Conservation (phyloP, 2,888 invertebrate genomes). For the Tetropium fuscum region DNA sequence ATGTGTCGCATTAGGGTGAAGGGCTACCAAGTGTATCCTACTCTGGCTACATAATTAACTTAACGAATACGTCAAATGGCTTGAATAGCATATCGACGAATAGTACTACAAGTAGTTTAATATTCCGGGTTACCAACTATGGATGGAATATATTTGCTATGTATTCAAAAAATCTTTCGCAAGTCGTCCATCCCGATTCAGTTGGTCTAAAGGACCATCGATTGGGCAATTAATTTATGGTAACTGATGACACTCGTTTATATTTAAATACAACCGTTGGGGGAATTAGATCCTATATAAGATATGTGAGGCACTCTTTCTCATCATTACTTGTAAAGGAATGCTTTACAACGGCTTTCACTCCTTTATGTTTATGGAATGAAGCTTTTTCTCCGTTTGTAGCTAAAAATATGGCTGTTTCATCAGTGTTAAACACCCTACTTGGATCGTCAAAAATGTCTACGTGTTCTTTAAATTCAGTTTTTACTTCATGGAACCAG, state of each 20-base stretch:
- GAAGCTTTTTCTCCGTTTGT: constrained; percentile 19
- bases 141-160: constrained; percentile 22
- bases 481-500: constrained; percentile 31
- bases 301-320: constrained; percentile 20
- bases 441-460: constrained; percentile 16
- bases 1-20: constrained; percentile 19
- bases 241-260: neutral
- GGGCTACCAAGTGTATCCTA: constrained; percentile 12
- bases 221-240: neutral
- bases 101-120: constrained; percentile 14
- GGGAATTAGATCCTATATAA: constrained; percentile 18
- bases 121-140: constrained; percentile 6
- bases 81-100: constrained; percentile 24
- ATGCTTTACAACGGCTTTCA: constrained; percentile 11
- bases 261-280: too few relatives aligned
- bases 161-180: constrained; percentile 23
- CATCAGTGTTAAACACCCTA: constrained; percentile 18
- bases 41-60: constrained; percentile 22
- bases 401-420: constrained; percentile 16
- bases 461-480: constrained; percentile 12
- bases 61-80: constrained; percentile 15
- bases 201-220: neutral
- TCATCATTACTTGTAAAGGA: constrained; percentile 17
- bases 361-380: constrained; percentile 13
- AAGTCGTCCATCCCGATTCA: constrained; percentile 37